A percentile compares a stretch with the other conserved stretches of the same genome.
phyloP scores from a whole-genome alignment of 2,888 invertebrate genomes.

The Pseudanteris insignis region DNA sequence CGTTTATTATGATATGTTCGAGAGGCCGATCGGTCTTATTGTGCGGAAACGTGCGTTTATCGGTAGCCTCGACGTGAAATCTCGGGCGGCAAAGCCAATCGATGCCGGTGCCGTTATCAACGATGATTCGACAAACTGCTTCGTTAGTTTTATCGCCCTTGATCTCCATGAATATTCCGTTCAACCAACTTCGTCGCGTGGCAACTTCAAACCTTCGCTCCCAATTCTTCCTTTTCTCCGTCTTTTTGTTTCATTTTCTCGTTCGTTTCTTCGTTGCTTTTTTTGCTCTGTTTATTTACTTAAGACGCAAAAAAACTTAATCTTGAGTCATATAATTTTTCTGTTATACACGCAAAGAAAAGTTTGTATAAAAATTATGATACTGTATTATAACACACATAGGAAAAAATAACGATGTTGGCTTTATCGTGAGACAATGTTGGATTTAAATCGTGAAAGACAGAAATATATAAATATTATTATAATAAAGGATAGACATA shows the following conservation, averaged over 20 bases:
- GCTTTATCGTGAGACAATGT: no score
- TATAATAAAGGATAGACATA: no score
- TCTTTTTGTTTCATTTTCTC: no score
- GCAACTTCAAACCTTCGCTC: conserved; percentile 42
- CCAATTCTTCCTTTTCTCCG: conserved; percentile 32
- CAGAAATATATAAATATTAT: no score
- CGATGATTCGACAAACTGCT: conserved; percentile 39
- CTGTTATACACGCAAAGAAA: no score
- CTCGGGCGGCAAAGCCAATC: conserved; percentile 26
- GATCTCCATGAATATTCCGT: conserved; percentile 42
- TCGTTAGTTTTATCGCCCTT: conserved; percentile 46
- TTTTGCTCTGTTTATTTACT: no score
- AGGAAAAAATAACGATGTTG: no score
- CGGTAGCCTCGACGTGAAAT: conserved; percentile 21
- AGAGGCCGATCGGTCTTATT: conserved; percentile 16
- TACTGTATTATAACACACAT: no score
- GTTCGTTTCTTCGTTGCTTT: conserved; percentile 7
- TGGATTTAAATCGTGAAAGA: no score
- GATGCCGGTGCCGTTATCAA: conserved; percentile 38
- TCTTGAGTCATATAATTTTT: no score
- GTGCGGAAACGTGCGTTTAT: conserved; percentile 38
- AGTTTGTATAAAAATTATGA: no score
- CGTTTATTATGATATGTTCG: conserved; percentile 27
- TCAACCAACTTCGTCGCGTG: conserved; percentile 40
- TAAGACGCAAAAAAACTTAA: no score